Evolutionary conservation across 1,140 invertebrate genomes (phyloP).

Genomic region (Oncopeltus fasciatus): DNA sequence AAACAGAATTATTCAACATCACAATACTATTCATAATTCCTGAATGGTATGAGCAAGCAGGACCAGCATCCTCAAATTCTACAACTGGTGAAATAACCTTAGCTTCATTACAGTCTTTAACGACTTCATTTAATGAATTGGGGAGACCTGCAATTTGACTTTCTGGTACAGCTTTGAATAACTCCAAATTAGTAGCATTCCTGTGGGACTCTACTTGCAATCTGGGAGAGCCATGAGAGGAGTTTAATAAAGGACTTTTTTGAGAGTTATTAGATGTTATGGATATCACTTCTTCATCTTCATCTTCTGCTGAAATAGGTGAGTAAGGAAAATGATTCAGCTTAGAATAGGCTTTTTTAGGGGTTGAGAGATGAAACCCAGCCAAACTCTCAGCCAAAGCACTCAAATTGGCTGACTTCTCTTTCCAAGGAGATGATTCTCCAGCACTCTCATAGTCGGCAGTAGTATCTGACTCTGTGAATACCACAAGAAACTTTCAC

Average conservation of each 20-base stretch:
- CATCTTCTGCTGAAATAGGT: slow-evolving; percentile 3
- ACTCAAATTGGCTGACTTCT: neutral
- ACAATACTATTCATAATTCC: neutral
- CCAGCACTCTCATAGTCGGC: slow-evolving; percentile 8
- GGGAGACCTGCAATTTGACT: neutral
- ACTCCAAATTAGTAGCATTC: neutral
- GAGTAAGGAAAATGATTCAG: neutral
- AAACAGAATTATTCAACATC: neutral
- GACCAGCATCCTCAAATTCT: neutral
- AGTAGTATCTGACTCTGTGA: slow-evolving; percentile 8
- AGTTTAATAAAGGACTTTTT: too few relatives aligned
- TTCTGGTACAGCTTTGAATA: neutral
- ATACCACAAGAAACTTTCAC: neutral
- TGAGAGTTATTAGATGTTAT: neutral
- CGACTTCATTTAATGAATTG: neutral
- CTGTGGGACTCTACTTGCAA: neutral
- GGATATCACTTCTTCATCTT: neutral
- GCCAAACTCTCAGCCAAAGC: neutral
- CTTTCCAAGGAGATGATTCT: slow-evolving; percentile 1
- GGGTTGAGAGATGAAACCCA: neutral
- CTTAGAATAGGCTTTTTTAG: neutral
- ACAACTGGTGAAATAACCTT: neutral
- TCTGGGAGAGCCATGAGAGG: neutral
- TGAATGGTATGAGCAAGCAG: neutral
- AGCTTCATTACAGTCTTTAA: neutral